Conservation (phyloP, 2,888 invertebrate genomes). For the Drosophila colorata region DNA sequence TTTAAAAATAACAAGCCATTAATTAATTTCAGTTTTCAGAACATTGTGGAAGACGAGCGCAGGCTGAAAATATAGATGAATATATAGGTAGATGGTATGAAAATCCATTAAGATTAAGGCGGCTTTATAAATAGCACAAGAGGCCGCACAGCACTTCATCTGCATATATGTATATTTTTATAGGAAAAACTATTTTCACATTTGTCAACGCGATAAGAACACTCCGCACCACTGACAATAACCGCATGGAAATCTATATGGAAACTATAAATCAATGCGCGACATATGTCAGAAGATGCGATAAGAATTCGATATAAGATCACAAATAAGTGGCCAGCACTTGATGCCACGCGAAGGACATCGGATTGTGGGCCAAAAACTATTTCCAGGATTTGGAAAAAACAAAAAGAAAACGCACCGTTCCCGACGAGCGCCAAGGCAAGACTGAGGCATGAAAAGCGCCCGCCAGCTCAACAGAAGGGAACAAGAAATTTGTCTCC, state of each 20-base stretch:
- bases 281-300: conserved; percentile 7
- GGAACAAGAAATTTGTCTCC: conserved; percentile 64
- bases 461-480: conserved; percentile 47
- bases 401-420: conserved; percentile 60
- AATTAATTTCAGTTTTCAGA: conserved; percentile 53
- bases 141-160: conserved; percentile 35
- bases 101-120: conserved; percentile 70
- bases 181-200: conserved; percentile 31
- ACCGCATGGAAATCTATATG: conserved; percentile 16
- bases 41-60: conserved; percentile 30
- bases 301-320: conserved; percentile 2
- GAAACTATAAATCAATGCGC: conserved; percentile 25
- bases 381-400: conserved; percentile 6
- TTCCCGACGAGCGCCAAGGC: conserved; percentile 65
- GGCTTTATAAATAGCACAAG: conserved; percentile 66
- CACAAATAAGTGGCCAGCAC: conserved; percentile 1
- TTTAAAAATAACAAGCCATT: conserved; percentile 55
- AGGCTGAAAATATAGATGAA: conserved; percentile 61
- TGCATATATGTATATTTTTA: conserved; percentile 27
- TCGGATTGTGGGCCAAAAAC: neutral
- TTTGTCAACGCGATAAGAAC: conserved; percentile 25
- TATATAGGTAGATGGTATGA: conserved; percentile 42
- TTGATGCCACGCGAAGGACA: conserved; percentile 25
- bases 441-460: conserved; percentile 58
- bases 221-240: conserved; percentile 22